A percentile compares a stretch with the other conserved stretches of the same genome.
phyloP scores from a whole-genome alignment of 2,113 vertebrate genomes.

The Potamarius usumacintae region DNA sequence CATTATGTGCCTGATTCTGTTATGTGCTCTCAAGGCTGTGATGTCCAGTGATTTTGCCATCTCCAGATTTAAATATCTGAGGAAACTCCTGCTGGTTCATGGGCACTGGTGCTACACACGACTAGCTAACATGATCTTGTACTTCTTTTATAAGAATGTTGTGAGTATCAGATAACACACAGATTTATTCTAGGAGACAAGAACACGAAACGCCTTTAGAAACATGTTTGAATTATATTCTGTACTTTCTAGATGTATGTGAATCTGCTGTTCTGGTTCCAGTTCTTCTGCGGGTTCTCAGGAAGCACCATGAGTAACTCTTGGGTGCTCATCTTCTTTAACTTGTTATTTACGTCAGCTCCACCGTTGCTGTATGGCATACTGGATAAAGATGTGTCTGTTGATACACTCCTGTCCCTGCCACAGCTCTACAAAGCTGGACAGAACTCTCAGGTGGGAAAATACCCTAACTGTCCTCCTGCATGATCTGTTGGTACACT shows the following conservation, averaged over 20 bases:
- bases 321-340: constrained; percentile 99
- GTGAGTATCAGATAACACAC: constrained; percentile 71
- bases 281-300: constrained; percentile 98
- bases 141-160: constrained; percentile 99
- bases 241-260: constrained; percentile 87
- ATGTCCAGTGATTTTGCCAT: constrained; percentile 86
- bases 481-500: neutral
- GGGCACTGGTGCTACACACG: constrained; percentile 97
- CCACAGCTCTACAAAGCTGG: constrained; percentile 90
- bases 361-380: constrained; percentile 94
- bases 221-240: neutral
- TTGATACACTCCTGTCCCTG: constrained; percentile 77
- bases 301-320: constrained; percentile 94
- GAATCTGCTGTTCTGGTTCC: constrained; percentile 96
- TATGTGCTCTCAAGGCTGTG: constrained; percentile 67
- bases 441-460: constrained; percentile 84
- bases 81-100: constrained; percentile 92
- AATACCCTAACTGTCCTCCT: constrained; percentile 62
- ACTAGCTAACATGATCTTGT: constrained; percentile 96
- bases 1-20: neutral
- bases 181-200: neutral
- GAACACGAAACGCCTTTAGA: neutral
- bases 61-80: constrained; percentile 86
- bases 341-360: constrained; percentile 94
- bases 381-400: constrained; percentile 89